These are phyloP conservation scores for Hexactinellida sp. DNA, from an alignment of 37 sponge, comb jelly and placozoan species.

Conservation along the genomic window DNA sequence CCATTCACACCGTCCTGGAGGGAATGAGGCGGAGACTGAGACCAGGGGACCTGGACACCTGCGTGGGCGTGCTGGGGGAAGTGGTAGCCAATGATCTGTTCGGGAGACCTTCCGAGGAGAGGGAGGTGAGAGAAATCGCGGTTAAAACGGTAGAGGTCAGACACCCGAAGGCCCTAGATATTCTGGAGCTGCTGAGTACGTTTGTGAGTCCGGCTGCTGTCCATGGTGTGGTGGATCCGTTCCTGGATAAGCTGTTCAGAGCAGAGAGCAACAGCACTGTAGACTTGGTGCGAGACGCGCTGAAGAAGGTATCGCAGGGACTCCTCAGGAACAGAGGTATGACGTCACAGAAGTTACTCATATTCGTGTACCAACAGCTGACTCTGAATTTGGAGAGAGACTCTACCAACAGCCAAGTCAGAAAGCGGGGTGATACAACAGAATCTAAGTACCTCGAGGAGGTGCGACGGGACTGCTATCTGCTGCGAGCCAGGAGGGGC, in stretches of 20 bases:
- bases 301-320: background rate
- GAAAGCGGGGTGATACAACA: background rate
- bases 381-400: background rate
- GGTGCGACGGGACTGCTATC: background rate
- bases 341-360: background rate
- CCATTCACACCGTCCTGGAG: conserved; percentile 47
- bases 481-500: background rate
- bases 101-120: conserved; percentile 67
- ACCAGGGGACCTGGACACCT: conserved; percentile 63
- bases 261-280: background rate
- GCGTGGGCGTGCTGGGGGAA: conserved; percentile 18
- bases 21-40: conserved; percentile 34
- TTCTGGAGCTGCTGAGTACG: conserved; percentile 35
- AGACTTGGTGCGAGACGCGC: background rate
- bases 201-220: conserved; percentile 24
- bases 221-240: background rate
- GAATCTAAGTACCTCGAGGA: background rate
- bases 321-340: background rate
- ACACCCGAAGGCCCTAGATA: conserved; percentile 41
- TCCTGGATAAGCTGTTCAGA: background rate
- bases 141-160: conserved; percentile 63
- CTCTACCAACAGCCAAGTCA: background rate
- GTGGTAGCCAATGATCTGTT: conserved; percentile 59
- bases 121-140: conserved; percentile 45
- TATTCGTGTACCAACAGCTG: background rate